These are phyloP conservation scores for Eupithecia pulchellata DNA, from an alignment of 2,888 invertebrate genomes.

Conservation along the genomic window DNA sequence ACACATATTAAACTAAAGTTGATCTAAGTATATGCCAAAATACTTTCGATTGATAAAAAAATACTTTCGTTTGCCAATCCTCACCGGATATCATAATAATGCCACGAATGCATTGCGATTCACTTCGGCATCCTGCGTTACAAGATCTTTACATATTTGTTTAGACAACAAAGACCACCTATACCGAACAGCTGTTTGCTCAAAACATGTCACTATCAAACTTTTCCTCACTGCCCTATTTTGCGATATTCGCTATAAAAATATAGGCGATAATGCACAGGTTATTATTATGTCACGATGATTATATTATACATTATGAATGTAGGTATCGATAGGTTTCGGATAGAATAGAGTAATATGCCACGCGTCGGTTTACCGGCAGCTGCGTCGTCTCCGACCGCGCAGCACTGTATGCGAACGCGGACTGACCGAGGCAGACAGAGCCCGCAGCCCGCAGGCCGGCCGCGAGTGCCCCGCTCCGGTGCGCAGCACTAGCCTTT, in stretches of 20 bases:
- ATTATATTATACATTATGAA: too few species aligned
- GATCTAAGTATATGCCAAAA: not conserved
- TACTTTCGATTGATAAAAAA: not conserved
- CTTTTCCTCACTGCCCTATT: slow-evolving; percentile 3
- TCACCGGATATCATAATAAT: not conserved
- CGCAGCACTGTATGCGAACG: slow-evolving; percentile 45
- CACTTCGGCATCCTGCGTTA: slow-evolving; percentile 13
- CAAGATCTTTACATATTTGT: slow-evolving; percentile 22
- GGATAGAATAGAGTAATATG: slow-evolving; percentile 46
- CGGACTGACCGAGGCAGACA: slow-evolving; percentile 57
- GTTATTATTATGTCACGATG: not conserved
- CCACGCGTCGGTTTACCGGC: slow-evolving; percentile 46
- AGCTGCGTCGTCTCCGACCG: slow-evolving; percentile 41
- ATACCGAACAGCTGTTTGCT: slow-evolving; percentile 48
- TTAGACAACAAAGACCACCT: slow-evolving; percentile 39
- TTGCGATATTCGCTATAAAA: not conserved
- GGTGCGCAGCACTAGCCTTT: slow-evolving; percentile 25
- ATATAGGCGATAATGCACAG: not conserved
- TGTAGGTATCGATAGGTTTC: slow-evolving; percentile 37
- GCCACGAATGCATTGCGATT: slow-evolving; percentile 10
- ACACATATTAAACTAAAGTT: not conserved
- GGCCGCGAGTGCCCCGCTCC: not conserved
- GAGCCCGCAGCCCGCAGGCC: not conserved
- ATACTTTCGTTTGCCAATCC: not conserved
- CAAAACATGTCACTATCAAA: slow-evolving; percentile 31